Conservation (phyloP, 2,888 invertebrate genomes). For the Lepidocyrtinus sp. region DNA sequence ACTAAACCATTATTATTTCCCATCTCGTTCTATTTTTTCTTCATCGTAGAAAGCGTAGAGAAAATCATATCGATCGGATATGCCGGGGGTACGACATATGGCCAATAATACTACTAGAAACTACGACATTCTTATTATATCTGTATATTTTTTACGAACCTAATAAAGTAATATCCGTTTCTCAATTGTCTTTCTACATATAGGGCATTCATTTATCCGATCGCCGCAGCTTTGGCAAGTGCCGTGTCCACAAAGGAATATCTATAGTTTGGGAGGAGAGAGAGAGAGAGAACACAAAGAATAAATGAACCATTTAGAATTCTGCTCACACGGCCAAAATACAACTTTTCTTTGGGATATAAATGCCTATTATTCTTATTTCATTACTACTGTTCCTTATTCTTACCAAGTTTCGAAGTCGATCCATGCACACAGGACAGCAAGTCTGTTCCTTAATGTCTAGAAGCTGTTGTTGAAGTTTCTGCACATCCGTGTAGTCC, state of each 20-base stretch:
- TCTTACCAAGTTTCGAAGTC: slow-evolving; percentile 90
- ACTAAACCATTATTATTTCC: no score
- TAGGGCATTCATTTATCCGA: slow-evolving; percentile 97
- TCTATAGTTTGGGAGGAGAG: no score
- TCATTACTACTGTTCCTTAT: no score
- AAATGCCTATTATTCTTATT: neutral
- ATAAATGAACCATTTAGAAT: neutral
- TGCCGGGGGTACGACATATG: no score
- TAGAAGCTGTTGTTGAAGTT: slow-evolving; percentile 93
- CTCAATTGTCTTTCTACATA: slow-evolving; percentile 96
- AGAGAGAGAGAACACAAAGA: no score
- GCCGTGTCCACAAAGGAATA: slow-evolving; percentile 85
- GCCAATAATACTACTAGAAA: neutral
- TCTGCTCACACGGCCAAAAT: neutral
- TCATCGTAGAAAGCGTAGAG: no score
- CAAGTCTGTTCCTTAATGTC: slow-evolving; percentile 99
- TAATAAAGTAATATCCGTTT: slow-evolving; percentile 93
- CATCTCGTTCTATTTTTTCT: no score
- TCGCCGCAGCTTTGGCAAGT: slow-evolving; percentile 99
- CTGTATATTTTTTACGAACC: neutral
- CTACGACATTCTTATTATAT: no score
- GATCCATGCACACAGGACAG: slow-evolving; percentile 98
- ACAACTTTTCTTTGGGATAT: neutral
- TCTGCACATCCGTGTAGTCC: slow-evolving; percentile 87
- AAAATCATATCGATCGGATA: no score